Evolutionary conservation across 1,140 invertebrate species (phyloP).

Genomic region (Acromyrmex charruanus): DNA sequence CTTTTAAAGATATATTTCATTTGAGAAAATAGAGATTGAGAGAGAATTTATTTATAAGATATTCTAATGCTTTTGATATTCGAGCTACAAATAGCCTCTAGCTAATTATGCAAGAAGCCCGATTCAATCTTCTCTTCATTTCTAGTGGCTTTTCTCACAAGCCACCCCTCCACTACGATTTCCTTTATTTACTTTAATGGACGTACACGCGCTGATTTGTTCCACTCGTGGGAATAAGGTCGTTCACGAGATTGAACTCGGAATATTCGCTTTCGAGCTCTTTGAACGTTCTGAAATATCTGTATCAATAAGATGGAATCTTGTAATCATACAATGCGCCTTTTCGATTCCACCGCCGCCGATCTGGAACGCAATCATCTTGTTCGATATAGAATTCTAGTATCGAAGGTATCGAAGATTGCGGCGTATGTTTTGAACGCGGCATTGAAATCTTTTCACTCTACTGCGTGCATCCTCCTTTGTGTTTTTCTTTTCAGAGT

Average conservation of each 20-base stretch:
- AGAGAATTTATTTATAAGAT: background rate
- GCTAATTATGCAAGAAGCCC: conserved; percentile 78
- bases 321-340: conserved; percentile 8
- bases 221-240: conserved; percentile 53
- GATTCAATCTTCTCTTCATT: conserved; percentile 71
- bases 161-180: conserved; percentile 3
- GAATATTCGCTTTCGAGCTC: conserved; percentile 17
- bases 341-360: background rate
- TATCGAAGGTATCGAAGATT: conserved; percentile 30
- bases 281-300: conserved; percentile 37
- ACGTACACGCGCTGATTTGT: conserved; percentile 31
- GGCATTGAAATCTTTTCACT: conserved; percentile 19
- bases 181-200: conserved; percentile 52
- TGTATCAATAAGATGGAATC: background rate
- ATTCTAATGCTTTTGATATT: background rate
- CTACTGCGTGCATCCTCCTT: background rate
- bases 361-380: conserved; percentile 47
- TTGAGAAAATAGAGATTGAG: background rate
- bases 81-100: background rate
- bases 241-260: conserved; percentile 50
- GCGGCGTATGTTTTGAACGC: background rate
- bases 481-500: too few species aligned
- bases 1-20: background rate
- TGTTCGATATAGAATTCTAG: conserved; percentile 17
- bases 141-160: conserved; percentile 7